A percentile compares a stretch with the other conserved stretches of the same genome.
Evolutionary conservation across 2,888 invertebrate genomes (phyloP).

Genomic region (Aporophyla nigra): DNA sequence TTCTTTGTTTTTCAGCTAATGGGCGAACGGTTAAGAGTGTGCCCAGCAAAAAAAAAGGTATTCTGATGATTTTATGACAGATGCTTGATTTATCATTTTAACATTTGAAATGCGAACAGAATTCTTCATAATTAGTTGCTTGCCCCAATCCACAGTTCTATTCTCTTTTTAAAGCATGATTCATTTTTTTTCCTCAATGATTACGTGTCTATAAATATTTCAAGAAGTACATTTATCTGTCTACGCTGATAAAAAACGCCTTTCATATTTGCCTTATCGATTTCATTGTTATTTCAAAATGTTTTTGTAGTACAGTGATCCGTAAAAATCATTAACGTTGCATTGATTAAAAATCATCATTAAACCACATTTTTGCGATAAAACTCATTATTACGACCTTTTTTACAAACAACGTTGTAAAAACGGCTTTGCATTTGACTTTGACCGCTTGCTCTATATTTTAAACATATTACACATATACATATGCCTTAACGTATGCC

Average conservation of each 20-base stretch:
- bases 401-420: slow-evolving; percentile 23
- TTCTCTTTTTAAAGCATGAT: slow-evolving; percentile 28
- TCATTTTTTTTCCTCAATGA: not conserved
- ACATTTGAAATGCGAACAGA: slow-evolving; percentile 15
- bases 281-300: slow-evolving; percentile 28
- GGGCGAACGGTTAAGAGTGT: slow-evolving; percentile 78
- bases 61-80: slow-evolving; percentile 51
- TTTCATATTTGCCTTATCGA: slow-evolving; percentile 37
- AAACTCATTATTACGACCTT: slow-evolving; percentile 22
- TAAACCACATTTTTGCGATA: slow-evolving; percentile 48
- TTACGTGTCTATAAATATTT: not conserved
- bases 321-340: slow-evolving; percentile 46
- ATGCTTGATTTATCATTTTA: slow-evolving; percentile 38
- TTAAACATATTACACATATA: not conserved
- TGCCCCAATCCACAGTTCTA: not conserved
- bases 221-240: slow-evolving; percentile 21
- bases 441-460: slow-evolving; percentile 17
- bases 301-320: slow-evolving; percentile 44
- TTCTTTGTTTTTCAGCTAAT: slow-evolving; percentile 79
- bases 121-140: slow-evolving; percentile 22
- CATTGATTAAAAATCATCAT: slow-evolving; percentile 54
- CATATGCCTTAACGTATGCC: no score
- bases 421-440: slow-evolving; percentile 17
- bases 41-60: slow-evolving; percentile 83
- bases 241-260: slow-evolving; percentile 17